Percentiles rank a stretch among this genome's conserved stretches.
Conservation (phyloP, 2,113 vertebrate species). For the Tragulus kanchil region DNA sequence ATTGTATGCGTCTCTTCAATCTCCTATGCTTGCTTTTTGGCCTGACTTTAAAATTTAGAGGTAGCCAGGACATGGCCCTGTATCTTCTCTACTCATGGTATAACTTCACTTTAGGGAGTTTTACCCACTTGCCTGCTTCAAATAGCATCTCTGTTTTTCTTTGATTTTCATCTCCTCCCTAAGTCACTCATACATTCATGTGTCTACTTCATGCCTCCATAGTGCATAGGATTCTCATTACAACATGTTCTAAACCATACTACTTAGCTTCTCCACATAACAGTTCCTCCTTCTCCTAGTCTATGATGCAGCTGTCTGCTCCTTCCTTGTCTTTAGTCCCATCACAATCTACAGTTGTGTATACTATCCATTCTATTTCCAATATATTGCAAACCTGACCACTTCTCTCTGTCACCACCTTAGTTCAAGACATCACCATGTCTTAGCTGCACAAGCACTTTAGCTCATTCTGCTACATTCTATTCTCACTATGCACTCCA, state of each 20-base stretch:
- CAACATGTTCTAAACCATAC: not conserved
- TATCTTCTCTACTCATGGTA: not conserved
- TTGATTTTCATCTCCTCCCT: not conserved
- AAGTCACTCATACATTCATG: not conserved
- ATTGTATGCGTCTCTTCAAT: not conserved
- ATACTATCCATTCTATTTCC: not conserved
- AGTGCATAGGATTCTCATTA: not conserved
- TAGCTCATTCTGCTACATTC: not conserved
- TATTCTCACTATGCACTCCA: not conserved
- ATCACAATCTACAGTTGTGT: not conserved
- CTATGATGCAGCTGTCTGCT: accelerated
- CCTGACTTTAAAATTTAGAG: not conserved
- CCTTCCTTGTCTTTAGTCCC: not conserved
- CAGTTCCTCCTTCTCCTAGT: accelerated
- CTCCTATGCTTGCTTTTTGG: not conserved
- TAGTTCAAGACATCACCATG: not conserved
- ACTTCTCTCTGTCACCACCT: not conserved
- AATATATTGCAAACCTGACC: not conserved
- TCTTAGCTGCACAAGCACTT: not conserved
- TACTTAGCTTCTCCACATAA: not conserved
- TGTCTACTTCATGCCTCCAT: not conserved
- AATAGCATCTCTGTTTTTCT: not conserved
- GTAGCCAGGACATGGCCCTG: not conserved
- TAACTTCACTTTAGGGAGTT: not conserved
- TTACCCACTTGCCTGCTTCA: not conserved